Conservation (phyloP, 2,113 vertebrate species). For the Pycnonotus jocosus region DNA sequence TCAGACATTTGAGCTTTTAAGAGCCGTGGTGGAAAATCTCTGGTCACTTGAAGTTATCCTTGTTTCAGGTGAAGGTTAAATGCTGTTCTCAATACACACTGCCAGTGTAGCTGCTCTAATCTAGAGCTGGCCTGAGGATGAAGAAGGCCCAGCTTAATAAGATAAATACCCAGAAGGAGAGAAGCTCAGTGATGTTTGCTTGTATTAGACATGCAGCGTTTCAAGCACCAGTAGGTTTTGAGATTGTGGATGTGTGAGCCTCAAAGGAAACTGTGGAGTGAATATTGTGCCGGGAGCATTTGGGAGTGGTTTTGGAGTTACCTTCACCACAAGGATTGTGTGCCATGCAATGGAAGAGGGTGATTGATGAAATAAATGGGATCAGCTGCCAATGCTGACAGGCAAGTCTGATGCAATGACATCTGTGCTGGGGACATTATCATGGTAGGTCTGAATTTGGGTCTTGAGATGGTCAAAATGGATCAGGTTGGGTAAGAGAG, state of each 20-base stretch:
- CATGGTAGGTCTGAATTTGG: not conserved
- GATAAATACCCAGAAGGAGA: not conserved
- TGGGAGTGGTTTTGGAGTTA: not conserved
- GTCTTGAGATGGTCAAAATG: not conserved
- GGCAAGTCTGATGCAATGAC: not conserved
- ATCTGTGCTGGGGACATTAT: not conserved
- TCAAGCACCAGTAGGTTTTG: not conserved
- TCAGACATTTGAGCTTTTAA: not conserved
- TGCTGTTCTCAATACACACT: not conserved
- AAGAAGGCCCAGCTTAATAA: not conserved
- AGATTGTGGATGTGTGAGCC: not conserved
- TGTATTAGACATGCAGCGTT: not conserved
- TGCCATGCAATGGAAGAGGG: not conserved
- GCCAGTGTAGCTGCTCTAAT: not conserved
- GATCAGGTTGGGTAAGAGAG: not conserved
- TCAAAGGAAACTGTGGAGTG: not conserved
- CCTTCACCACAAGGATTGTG: not conserved
- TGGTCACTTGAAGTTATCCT: not conserved
- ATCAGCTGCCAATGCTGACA: not conserved
- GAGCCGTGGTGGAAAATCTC: not conserved
- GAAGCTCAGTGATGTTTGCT: not conserved
- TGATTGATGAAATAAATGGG: not conserved
- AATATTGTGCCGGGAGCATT: rapidly evolving
- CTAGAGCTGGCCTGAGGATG: not conserved
- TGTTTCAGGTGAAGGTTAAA: not conserved